Evolutionary conservation across 1,140 invertebrate species (phyloP).

Genomic region (Trichonephila clavipes): DNA sequence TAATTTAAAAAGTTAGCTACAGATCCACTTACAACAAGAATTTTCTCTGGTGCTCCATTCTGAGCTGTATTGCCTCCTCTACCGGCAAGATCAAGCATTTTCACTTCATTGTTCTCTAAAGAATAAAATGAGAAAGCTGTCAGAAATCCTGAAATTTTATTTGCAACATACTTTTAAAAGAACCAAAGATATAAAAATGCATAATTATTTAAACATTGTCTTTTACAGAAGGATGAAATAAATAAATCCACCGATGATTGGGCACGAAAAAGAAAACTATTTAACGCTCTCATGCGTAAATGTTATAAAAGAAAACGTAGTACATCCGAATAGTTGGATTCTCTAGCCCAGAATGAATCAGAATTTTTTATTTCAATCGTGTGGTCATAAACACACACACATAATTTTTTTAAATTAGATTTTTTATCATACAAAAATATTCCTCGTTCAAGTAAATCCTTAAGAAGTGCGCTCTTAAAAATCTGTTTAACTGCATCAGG

Average conservation of each 20-base stretch:
- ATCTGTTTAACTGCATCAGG: background rate
- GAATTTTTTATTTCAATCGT: no score
- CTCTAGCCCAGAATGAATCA: no score
- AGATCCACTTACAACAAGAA: background rate
- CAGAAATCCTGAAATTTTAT: background rate
- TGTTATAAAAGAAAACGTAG: no score
- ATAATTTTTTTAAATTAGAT: no score
- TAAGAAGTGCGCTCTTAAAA: background rate
- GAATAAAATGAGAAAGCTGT: background rate
- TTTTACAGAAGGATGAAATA: no score
- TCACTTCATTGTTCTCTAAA: conserved; percentile 34
- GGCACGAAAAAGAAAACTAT: no score
- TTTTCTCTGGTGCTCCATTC: conserved; percentile 3
- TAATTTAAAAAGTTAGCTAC: background rate
- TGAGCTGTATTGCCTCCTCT: background rate
- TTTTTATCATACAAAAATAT: no score
- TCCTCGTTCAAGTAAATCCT: background rate
- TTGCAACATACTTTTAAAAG: background rate
- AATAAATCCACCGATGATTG: no score
- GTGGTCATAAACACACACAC: no score
- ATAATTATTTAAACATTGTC: no score
- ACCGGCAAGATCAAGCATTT: background rate
- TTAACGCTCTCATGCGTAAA: no score
- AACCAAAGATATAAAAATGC: background rate
- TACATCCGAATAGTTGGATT: no score